Conservation (phyloP, 2,888 invertebrate genomes). For the Dasypolia templi region DNA sequence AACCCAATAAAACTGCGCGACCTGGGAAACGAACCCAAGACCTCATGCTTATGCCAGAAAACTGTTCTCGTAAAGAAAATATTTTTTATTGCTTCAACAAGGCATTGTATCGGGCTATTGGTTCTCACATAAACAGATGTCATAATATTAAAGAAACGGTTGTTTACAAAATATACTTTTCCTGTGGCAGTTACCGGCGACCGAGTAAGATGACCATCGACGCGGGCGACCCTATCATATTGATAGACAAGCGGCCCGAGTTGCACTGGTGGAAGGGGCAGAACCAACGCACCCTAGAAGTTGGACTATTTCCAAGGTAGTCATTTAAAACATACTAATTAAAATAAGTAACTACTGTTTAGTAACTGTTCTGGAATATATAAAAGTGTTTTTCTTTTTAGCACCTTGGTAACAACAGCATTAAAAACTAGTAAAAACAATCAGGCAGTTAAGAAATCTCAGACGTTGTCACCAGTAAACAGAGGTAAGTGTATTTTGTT, state of each 20-base stretch:
- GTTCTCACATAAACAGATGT: conserved; percentile 37
- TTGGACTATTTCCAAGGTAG: conserved; percentile 96
- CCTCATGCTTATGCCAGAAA: background rate
- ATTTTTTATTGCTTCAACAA: conserved; percentile 10
- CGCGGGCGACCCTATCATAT: conserved; percentile 95
- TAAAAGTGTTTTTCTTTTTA: conserved; percentile 52
- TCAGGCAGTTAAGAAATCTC: conserved; percentile 76
- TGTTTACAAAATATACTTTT: conserved; percentile 47
- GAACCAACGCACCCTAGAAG: conserved; percentile 96
- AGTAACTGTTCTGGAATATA: background rate
- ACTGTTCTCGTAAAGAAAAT: conserved; percentile 3
- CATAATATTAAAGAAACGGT: conserved; percentile 12
- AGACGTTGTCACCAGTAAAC: conserved; percentile 77
- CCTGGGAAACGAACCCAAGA: no score
- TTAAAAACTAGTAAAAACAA: conserved; percentile 74
- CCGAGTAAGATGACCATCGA: conserved; percentile 94
- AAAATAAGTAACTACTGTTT: background rate
- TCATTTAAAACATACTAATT: background rate
- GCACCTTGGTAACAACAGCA: conserved; percentile 75
- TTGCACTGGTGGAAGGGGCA: conserved; percentile 99
- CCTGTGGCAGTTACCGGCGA: conserved; percentile 79
- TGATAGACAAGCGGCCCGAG: conserved; percentile 97
- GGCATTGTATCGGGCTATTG: conserved; percentile 50
- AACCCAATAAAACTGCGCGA: no score
- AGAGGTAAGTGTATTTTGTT: conserved; percentile 74